A percentile compares a stretch with the other conserved stretches of the same genome.
These are phyloP conservation scores for Molossus alvarezi DNA, from an alignment of 2,797 vertebrate genomes.

Conservation along the genomic window DNA sequence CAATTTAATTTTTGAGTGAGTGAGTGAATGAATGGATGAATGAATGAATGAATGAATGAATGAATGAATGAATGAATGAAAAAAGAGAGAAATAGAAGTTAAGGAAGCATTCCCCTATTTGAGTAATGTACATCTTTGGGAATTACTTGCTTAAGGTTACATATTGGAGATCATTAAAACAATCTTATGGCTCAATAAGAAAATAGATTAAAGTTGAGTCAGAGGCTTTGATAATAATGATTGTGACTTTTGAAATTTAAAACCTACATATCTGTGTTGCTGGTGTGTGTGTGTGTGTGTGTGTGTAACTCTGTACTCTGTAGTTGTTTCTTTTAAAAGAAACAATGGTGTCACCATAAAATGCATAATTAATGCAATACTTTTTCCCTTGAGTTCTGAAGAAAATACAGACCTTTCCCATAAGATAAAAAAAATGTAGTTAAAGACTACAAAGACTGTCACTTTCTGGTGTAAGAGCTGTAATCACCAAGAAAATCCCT, in stretches of 20 bases:
- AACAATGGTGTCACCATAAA: neutral
- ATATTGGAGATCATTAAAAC: neutral
- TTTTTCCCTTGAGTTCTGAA: conserved; percentile 16
- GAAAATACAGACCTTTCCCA: neutral
- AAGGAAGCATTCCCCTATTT: neutral
- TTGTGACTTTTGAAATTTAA: conserved; percentile 28
- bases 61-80: neutral
- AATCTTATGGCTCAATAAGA: neutral
- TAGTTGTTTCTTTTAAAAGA: conserved; percentile 17
- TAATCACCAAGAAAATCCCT: neutral
- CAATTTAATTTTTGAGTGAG: conserved; percentile 1
- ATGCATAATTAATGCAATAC: neutral
- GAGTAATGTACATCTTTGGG: neutral
- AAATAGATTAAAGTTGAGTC: conserved; percentile 1
- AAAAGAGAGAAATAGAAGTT: neutral
- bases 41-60: neutral
- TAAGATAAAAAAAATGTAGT: neutral
- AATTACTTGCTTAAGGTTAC: neutral
- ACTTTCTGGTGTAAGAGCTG: neutral
- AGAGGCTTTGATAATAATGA: neutral
- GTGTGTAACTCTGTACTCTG: neutral
- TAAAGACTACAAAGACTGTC: neutral
- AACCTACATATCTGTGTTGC: neutral
- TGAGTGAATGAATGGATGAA: neutral
- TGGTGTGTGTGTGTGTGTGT: neutral